A percentile compares a stretch with the other conserved stretches of the same genome.
Conservation (phyloP, 2,113 vertebrate genomes). For the Lophura nycthemera region DNA sequence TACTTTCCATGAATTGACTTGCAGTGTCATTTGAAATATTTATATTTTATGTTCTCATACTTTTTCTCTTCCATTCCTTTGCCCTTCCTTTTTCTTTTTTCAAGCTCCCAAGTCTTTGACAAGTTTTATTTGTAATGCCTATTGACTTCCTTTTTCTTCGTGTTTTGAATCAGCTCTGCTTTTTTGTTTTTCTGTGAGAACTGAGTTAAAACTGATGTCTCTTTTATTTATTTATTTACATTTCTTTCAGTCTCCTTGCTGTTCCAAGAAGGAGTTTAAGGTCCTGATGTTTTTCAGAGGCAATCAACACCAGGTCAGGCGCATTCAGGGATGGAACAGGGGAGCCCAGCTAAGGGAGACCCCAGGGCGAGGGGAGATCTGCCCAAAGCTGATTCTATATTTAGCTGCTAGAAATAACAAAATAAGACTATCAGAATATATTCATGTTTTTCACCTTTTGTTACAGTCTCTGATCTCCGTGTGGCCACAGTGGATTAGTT, state of each 20-base stretch:
- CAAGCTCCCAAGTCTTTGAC: neutral
- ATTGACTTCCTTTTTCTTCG: neutral
- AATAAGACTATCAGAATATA: neutral
- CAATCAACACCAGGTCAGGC: too few species aligned
- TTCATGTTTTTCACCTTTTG: neutral
- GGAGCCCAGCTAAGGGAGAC: too few species aligned
- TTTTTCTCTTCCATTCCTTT: neutral
- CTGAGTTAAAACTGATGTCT: too few species aligned
- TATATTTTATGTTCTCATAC: neutral
- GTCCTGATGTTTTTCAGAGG: neutral
- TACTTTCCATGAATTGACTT: neutral
- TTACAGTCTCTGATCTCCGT: neutral
- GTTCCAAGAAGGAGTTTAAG: neutral
- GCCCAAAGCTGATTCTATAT: neutral
- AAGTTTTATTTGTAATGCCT: neutral
- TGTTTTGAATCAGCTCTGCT: neutral
- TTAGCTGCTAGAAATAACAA: conserved; percentile 18
- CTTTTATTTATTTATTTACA: neutral
- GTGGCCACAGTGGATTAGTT: neutral
- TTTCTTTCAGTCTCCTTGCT: neutral
- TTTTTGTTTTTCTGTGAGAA: neutral
- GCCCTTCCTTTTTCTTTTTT: neutral
- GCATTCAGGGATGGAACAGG: too few species aligned
- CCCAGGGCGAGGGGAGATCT: neutral
- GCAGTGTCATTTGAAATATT: neutral